Evolutionary conservation across 2,797 vertebrate genomes (phyloP).

Genomic region (Aplochiton taeniatus): DNA sequence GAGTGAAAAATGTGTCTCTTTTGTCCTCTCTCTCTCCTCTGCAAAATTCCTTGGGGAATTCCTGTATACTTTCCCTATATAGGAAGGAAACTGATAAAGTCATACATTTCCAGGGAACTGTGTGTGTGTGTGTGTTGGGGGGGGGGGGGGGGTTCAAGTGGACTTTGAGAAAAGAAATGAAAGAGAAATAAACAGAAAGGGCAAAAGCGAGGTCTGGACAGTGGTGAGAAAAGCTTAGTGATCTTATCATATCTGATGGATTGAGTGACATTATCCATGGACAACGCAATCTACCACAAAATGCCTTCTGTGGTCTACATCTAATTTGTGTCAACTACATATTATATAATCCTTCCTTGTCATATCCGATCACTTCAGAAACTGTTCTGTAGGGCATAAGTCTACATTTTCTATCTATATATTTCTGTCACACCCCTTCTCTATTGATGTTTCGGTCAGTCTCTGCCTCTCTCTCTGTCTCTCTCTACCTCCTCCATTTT

Average conservation of each 20-base stretch:
- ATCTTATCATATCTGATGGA: constrained; percentile 18
- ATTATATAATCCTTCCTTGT: no score
- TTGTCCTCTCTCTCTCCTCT: constrained; percentile 29
- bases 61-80: constrained; percentile 30
- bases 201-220: constrained; percentile 6
- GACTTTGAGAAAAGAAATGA: neutral
- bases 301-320: no score
- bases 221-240: constrained; percentile 22
- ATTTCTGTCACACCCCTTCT: no score
- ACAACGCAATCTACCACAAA: neutral
- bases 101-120: neutral
- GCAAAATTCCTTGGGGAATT: constrained; percentile 45
- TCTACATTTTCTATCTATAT: no score
- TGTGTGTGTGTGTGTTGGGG: neutral
- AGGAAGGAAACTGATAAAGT: constrained; percentile 21
- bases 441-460: no score
- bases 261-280: neutral
- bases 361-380: no score
- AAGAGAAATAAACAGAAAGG: neutral
- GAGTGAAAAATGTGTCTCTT: constrained; percentile 38
- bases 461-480: neutral
- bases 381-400: no score
- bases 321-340: no score
- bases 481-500: neutral
- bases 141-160: neutral